phyloP scores from a whole-genome alignment of 2,797 vertebrate genomes.

The Malacoraja senta region DNA sequence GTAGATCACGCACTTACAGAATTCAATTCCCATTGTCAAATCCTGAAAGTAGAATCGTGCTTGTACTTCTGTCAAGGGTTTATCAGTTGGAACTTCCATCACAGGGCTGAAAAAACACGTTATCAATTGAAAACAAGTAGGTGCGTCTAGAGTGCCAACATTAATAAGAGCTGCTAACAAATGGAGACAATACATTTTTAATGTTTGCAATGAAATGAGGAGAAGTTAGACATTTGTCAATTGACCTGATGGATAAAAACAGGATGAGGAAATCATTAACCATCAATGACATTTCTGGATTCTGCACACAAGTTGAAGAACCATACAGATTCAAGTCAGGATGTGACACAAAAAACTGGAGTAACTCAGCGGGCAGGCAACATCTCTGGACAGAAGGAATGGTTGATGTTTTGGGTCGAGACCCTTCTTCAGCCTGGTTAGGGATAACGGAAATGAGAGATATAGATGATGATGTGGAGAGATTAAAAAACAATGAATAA shows the following conservation, averaged over 20 bases:
- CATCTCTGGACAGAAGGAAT: too few species aligned
- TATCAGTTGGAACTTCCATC: slow-evolving; percentile 91
- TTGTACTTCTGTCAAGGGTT: slow-evolving; percentile 85
- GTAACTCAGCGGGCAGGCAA: too few species aligned
- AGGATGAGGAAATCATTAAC: neutral
- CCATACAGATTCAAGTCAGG: neutral
- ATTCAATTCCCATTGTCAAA: slow-evolving; percentile 94
- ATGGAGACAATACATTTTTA: neutral
- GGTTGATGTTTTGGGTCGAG: too few species aligned
- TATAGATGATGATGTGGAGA: too few species aligned
- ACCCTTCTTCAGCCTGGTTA: too few species aligned
- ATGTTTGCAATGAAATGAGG: neutral
- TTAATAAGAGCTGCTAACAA: neutral
- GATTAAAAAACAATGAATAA: too few species aligned
- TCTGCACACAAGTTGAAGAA: neutral
- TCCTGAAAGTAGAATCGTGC: slow-evolving; percentile 96
- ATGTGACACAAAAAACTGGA: neutral
- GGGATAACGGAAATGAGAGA: too few species aligned
- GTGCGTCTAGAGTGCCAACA: too few species aligned
- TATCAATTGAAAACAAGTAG: neutral
- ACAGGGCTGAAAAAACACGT: slow-evolving; percentile 63
- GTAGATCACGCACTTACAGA: slow-evolving; percentile 65
- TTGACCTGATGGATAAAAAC: neutral
- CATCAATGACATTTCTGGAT: neutral
- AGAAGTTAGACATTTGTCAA: neutral